phyloP scores from a whole-genome alignment of 2,888 invertebrate species.

The Azorinus chamasolen region DNA sequence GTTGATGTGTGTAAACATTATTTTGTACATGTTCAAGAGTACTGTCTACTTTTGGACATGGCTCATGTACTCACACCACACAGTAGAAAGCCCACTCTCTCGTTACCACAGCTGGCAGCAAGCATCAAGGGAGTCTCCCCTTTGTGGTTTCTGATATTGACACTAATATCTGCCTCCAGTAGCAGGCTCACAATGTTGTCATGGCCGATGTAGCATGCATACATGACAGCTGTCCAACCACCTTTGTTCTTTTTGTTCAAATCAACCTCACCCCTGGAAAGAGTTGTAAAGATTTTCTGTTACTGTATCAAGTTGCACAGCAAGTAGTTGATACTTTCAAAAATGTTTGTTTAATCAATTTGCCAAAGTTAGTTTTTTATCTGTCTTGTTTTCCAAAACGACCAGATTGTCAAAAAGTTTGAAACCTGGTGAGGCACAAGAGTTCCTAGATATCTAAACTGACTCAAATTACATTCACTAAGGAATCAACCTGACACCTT shows the following conservation, averaged over 20 bases:
- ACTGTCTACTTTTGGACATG: too few relatives aligned
- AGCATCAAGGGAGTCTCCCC: conserved; percentile 87
- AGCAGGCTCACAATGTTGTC: conserved; percentile 85
- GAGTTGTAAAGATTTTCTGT: too few relatives aligned
- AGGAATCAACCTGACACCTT: too few relatives aligned
- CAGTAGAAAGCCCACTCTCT: conserved; percentile 85
- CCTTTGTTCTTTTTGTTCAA: conserved; percentile 85
- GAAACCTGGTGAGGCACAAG: too few relatives aligned
- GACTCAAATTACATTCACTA: too few relatives aligned
- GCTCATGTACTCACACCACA: conserved; percentile 84
- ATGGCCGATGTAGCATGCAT: conserved; percentile 87
- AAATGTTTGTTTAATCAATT: conserved; percentile 1
- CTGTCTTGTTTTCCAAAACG: too few relatives aligned
- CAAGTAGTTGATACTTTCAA: neutral
- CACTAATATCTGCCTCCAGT: conserved; percentile 80
- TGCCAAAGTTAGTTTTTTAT: too few relatives aligned
- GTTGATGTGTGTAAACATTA: too few relatives aligned
- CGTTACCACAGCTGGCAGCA: conserved; percentile 88
- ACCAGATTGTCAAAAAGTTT: too few relatives aligned
- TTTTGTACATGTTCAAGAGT: too few relatives aligned
- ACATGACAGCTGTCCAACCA: conserved; percentile 87
- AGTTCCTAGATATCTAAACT: too few relatives aligned
- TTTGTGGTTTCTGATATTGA: conserved; percentile 82
- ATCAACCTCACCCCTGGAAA: conserved; percentile 72
- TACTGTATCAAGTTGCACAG: too few relatives aligned